Conservation (phyloP, 2,888 invertebrate species). For the Harpalus rufipes region DNA sequence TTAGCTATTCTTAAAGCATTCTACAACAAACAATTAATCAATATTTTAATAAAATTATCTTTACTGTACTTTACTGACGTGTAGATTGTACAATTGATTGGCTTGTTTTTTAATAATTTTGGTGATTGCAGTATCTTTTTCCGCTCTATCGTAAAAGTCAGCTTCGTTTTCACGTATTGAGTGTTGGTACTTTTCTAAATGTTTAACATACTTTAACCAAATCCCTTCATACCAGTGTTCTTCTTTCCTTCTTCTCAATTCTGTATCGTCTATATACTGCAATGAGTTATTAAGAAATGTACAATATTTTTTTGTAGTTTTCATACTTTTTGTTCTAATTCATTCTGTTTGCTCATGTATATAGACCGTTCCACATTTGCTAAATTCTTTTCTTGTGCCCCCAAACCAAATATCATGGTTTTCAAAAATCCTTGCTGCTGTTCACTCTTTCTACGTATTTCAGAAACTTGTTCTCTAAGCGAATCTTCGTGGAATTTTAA, state of each 20-base stretch:
- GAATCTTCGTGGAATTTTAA: not conserved
- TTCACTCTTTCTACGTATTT: not conserved
- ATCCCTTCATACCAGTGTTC: constrained; percentile 34
- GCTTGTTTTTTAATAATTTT: constrained; percentile 37
- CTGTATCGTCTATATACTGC: constrained; percentile 25
- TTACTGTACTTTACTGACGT: constrained; percentile 14
- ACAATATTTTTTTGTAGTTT: not conserved
- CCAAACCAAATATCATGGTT: constrained; percentile 23
- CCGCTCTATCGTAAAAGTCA: constrained; percentile 25
- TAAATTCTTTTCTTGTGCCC: constrained; percentile 11
- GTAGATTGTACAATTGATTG: not conserved
- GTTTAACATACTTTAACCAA: constrained; percentile 25
- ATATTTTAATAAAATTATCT: not conserved
- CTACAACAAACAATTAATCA: not conserved
- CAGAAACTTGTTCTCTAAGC: not conserved
- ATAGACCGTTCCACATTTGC: constrained; percentile 9
- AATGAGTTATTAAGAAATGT: not conserved
- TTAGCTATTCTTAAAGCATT: constrained; percentile 27
- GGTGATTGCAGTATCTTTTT: not conserved
- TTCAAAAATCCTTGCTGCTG: constrained; percentile 14
- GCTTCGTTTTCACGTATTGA: constrained; percentile 3
- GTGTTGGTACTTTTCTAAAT: constrained; percentile 19
- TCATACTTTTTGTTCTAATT: constrained; percentile 9
- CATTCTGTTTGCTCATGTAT: constrained; percentile 38
- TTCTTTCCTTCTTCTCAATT: constrained; percentile 1